Percentiles rank a stretch among this genome's conserved stretches.
Evolutionary conservation across 1,140 invertebrate species (phyloP).

Genomic region (Drosophila sp.): DNA sequence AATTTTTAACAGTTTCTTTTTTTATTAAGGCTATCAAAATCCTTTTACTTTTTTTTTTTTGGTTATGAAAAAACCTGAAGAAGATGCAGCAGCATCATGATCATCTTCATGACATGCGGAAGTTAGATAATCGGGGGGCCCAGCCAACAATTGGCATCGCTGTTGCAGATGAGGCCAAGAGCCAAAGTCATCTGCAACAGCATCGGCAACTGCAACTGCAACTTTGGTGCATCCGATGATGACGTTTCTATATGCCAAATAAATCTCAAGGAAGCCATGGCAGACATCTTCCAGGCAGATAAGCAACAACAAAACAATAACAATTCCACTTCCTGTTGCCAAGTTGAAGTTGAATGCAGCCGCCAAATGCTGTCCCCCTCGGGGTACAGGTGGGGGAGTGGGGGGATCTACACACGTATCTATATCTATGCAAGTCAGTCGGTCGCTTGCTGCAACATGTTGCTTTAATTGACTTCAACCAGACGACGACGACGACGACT

Average conservation of each 20-base stretch:
- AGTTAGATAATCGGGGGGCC: constrained; percentile 61
- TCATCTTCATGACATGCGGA: constrained; percentile 57
- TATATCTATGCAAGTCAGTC: constrained; percentile 67
- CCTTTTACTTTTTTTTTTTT: constrained; percentile 11
- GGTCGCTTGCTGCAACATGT: constrained; percentile 67
- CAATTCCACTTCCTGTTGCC: constrained; percentile 70
- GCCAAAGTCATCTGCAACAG: constrained; percentile 45
- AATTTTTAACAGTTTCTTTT: constrained; percentile 49
- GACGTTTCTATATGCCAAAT: constrained; percentile 66
- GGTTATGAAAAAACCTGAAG: background rate
- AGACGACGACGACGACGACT: background rate
- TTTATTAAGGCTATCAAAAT: constrained; percentile 45
- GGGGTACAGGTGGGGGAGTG: constrained; percentile 38
- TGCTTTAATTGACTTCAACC: constrained; percentile 68
- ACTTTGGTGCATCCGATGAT: constrained; percentile 41
- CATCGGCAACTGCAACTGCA: constrained; percentile 14
- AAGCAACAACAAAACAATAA: constrained; percentile 66
- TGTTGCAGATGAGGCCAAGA: constrained; percentile 46
- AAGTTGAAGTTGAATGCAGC: constrained; percentile 68
- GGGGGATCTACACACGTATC: constrained; percentile 2
- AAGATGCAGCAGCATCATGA: constrained; percentile 43
- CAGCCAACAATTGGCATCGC: constrained; percentile 37
- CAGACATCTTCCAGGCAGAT: constrained; percentile 52
- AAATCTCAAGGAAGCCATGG: constrained; percentile 78
- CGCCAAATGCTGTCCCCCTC: constrained; percentile 27